Evolutionary conservation across 2,888 invertebrate genomes (phyloP).

Genomic region (Blastobasis adustella): DNA sequence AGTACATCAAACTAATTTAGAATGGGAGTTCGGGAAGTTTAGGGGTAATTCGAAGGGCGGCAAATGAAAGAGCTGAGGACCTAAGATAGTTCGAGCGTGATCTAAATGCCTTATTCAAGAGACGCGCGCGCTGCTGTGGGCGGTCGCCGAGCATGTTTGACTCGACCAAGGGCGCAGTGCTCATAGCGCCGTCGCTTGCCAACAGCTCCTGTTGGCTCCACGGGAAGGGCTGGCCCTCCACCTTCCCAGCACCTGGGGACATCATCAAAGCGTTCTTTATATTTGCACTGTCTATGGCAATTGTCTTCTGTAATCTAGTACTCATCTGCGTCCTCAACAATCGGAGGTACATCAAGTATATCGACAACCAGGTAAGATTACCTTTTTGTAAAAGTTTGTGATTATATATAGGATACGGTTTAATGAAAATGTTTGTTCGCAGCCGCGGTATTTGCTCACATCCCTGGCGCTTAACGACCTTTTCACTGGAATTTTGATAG

Average conservation of each 20-base stretch:
- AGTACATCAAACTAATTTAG: too few species aligned
- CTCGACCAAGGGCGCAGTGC: slow-evolving; percentile 80
- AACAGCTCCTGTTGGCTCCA: slow-evolving; percentile 90
- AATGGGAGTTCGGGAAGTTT: too few species aligned
- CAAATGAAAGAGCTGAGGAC: slow-evolving; percentile 25
- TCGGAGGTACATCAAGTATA: slow-evolving; percentile 87
- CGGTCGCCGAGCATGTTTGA: slow-evolving; percentile 76
- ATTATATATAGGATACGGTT: background rate
- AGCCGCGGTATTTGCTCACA: slow-evolving; percentile 91
- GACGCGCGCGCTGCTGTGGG: slow-evolving; percentile 54
- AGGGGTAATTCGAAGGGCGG: too few species aligned
- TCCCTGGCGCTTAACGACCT: slow-evolving; percentile 91
- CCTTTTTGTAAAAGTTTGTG: background rate
- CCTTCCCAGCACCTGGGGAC: slow-evolving; percentile 80
- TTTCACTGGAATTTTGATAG: slow-evolving; percentile 89
- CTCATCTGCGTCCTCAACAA: slow-evolving; percentile 90
- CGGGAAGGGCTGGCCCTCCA: slow-evolving; percentile 77
- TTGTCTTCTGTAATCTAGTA: slow-evolving; percentile 85
- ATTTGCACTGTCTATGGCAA: slow-evolving; percentile 83
- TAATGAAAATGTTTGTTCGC: slow-evolving; percentile 29
- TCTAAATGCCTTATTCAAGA: slow-evolving; percentile 70
- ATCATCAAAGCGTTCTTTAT: slow-evolving; percentile 85
- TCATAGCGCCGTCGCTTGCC: slow-evolving; percentile 85
- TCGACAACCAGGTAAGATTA: slow-evolving; percentile 85
- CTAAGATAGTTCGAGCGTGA: slow-evolving; percentile 26